A percentile compares a stretch with the other conserved stretches of the same genome.
phyloP scores from a whole-genome alignment of 2,888 invertebrate species.

The Thecocarcelia acutangulata region DNA sequence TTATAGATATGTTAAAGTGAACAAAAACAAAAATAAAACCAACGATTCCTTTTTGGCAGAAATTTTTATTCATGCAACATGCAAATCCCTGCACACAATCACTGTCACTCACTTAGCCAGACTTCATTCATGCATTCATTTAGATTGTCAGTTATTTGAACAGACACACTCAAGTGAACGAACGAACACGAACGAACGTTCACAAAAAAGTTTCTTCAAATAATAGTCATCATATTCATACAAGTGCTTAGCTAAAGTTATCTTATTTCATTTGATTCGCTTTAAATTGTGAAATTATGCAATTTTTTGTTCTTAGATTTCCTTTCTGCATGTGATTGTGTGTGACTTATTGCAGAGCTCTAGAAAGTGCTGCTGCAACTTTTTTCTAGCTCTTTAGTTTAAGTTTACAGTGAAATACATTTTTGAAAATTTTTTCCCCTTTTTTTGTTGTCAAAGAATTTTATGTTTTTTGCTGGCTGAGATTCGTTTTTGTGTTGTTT shows the following conservation, averaged over 20 bases:
- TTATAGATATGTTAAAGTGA: conserved; percentile 46
- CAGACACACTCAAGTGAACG: conserved; percentile 22
- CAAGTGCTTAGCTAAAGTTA: conserved; percentile 36
- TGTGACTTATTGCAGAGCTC: no score
- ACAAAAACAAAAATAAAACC: conserved; percentile 20
- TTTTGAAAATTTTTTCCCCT: not conserved
- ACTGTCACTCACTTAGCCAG: conserved; percentile 38
- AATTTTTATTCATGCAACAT: conserved; percentile 9
- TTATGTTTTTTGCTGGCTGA: conserved; percentile 13
- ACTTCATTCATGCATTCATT: conserved; percentile 38
- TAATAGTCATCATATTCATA: not conserved
- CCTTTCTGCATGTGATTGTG: not conserved
- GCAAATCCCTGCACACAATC: conserved; percentile 2
- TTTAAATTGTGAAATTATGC: conserved; percentile 63
- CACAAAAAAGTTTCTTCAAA: not conserved
- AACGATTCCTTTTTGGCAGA: conserved; percentile 1
- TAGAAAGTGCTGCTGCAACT: not conserved
- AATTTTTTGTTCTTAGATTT: conserved; percentile 41
- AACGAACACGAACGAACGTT: not conserved
- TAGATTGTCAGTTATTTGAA: conserved; percentile 42
- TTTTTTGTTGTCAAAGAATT: not conserved
- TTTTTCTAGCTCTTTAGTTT: not conserved
- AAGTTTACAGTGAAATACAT: conserved; percentile 4
- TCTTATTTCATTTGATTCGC: conserved; percentile 43
- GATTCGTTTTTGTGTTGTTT: not conserved